These are phyloP conservation scores for Chrysocyon brachyurus DNA, from an alignment of 2,797 vertebrate species.

Conservation along the genomic window DNA sequence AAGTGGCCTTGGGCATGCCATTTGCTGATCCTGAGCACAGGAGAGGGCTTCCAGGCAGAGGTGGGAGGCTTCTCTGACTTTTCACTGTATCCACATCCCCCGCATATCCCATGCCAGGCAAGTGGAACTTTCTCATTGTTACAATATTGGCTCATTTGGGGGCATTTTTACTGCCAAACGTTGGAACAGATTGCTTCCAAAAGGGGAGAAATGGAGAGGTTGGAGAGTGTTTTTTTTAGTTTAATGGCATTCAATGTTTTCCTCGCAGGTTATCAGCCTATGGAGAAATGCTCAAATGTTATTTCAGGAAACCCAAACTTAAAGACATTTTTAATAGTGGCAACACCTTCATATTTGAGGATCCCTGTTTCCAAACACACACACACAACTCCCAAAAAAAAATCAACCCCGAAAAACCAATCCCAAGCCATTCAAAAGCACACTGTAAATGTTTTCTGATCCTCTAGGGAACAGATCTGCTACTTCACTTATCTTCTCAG, in stretches of 20 bases:
- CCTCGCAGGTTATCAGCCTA: slow-evolving; percentile 3
- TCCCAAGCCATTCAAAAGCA: not conserved
- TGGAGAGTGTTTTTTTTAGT: slow-evolving; percentile 51
- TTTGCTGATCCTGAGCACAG: not conserved
- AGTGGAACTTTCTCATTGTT: not conserved
- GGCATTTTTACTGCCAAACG: slow-evolving; percentile 39
- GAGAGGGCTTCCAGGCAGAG: not conserved
- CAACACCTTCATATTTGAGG: not conserved
- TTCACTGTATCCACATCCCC: not conserved
- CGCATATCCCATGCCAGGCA: not conserved
- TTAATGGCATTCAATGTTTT: slow-evolving; percentile 16
- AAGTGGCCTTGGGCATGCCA: not conserved
- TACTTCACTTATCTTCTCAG: not conserved
- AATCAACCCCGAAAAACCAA: not conserved
- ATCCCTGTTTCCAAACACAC: not conserved
- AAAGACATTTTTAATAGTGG: not conserved
- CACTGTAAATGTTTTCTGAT: not conserved
- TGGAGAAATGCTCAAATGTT: not conserved
- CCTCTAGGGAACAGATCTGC: not conserved
- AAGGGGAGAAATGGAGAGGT: not conserved
- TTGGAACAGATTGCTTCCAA: not conserved
- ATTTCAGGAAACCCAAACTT: not conserved
- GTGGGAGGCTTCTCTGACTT: not conserved
- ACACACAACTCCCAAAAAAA: not conserved
- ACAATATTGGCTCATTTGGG: not conserved